phyloP scores from a whole-genome alignment of 2,888 invertebrate species.

The Conomelus anceps region DNA sequence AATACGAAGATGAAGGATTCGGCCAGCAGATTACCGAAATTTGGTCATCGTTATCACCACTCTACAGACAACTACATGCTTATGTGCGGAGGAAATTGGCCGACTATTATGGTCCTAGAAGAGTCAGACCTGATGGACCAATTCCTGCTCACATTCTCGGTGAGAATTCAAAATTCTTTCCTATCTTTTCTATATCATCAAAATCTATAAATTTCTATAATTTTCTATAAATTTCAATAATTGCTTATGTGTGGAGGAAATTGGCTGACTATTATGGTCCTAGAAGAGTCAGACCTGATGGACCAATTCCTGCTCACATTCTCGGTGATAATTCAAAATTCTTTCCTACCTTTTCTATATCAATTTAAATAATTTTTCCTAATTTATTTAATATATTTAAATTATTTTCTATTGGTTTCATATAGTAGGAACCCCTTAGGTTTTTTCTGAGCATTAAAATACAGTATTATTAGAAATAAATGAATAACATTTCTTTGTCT shows the following conservation, averaged over 20 bases:
- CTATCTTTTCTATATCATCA: too few relatives aligned
- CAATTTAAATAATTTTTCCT: too few relatives aligned
- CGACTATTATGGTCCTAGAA: conserved; percentile 53
- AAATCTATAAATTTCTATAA: too few relatives aligned
- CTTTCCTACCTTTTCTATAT: too few relatives aligned
- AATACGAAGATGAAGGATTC: conserved; percentile 65
- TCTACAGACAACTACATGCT: conserved; percentile 77
- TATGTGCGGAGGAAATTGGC: conserved; percentile 66
- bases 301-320: conserved; percentile 78
- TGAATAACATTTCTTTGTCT: too few relatives aligned
- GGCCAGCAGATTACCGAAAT: conserved; percentile 51
- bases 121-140: conserved; percentile 59
- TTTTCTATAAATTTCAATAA: neutral
- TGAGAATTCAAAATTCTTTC: too few relatives aligned
- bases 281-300: conserved; percentile 51
- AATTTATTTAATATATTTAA: too few relatives aligned
- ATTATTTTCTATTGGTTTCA: too few relatives aligned
- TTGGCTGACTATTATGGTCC: conserved; percentile 58
- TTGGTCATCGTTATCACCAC: conserved; percentile 59
- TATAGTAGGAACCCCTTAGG: too few relatives aligned
- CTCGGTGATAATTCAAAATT: too few relatives aligned
- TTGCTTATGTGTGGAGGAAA: conserved; percentile 66
- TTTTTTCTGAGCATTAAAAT: too few relatives aligned
- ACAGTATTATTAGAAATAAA: too few relatives aligned
- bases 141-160: conserved; percentile 78